These are phyloP conservation scores for Platysternon megacephalum DNA, from an alignment of 2,113 vertebrate species.

Conservation along the genomic window DNA sequence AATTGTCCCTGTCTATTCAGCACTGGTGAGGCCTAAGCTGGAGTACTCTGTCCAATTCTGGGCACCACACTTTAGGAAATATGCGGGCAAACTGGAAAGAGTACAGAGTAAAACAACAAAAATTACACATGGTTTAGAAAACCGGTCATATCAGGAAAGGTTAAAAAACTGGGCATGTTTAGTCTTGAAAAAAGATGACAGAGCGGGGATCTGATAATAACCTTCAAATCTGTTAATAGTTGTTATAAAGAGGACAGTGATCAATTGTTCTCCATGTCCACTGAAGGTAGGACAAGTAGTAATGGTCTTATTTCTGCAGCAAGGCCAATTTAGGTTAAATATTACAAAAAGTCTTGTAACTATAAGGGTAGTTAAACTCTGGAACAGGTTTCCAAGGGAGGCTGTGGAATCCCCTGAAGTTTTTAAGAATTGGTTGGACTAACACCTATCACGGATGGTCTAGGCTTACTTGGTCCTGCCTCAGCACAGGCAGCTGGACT, in stretches of 20 bases:
- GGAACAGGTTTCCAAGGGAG: neutral
- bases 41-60: neutral
- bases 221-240: neutral
- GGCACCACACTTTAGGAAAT: neutral
- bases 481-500: neutral
- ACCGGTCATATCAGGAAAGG: neutral
- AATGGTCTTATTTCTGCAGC: neutral
- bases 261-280: neutral
- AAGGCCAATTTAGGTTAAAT: neutral
- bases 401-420: neutral
- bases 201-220: neutral
- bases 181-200: neutral
- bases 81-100: neutral
- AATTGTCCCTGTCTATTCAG: neutral
- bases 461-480: neutral
- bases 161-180: neutral
- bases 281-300: neutral
- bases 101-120: neutral
- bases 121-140: neutral
- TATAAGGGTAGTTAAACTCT: neutral
- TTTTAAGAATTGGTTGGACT: neutral
- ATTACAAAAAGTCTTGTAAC: neutral
- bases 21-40: neutral
- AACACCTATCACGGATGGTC: neutral
- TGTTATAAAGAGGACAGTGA: neutral